Base-by-base conservation (phyloP, 2,797 vertebrate genomes). In the Clarias pachynema region DNA sequence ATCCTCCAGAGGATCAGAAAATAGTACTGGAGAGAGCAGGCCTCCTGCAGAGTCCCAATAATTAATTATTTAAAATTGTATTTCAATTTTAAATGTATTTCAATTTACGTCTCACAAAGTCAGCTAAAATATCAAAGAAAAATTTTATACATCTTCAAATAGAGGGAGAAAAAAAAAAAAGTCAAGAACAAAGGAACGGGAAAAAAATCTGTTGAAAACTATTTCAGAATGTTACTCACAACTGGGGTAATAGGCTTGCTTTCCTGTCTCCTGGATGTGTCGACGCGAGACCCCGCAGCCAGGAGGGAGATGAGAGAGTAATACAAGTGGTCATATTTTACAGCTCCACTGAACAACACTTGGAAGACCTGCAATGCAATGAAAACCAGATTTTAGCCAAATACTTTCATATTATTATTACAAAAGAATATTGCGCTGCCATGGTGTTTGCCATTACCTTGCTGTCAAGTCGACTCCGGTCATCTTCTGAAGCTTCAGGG, bases 11-110 rank as follows among this genome's bases (percentile, higher is more conserved):
- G 94, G 60, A 99, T 96, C 91, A 99, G 88, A 91, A 99, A 99
- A 89, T 97, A 98, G 93, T 99, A 99, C 81, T 99, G 98, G 86
- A 99, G 96, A 7, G 97, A 98, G 90, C 98, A 99, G 60, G 98
- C 98, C 95, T 99, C 98, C 98, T 99, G 89, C 31, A 57, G 14
- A 77, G 24, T 18, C 31, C 86, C 2, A 69, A 7, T 44, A 56
- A 63, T 14, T 53, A 40, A 65, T 29, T 20, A 56, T 31, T 31
- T 9, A 20, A 57, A 29, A 24, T 10, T 60, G 5, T 22, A 24
- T 22, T 60, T 14, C 12, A 53, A 53, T 53, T 53, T 22, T 20
- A 59, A 18, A 37, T 10, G 22, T 1, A 59, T 6, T 34, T 7
- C 9, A 59, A 78, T 78, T 62, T 16, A 24, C 24, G 29, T 77